Evolutionary conservation across 92 coral and sea anemone species (phyloP), one percentile per base, ranked within the genome.

Genomic region (Desmophyllum pertusum): DNA sequence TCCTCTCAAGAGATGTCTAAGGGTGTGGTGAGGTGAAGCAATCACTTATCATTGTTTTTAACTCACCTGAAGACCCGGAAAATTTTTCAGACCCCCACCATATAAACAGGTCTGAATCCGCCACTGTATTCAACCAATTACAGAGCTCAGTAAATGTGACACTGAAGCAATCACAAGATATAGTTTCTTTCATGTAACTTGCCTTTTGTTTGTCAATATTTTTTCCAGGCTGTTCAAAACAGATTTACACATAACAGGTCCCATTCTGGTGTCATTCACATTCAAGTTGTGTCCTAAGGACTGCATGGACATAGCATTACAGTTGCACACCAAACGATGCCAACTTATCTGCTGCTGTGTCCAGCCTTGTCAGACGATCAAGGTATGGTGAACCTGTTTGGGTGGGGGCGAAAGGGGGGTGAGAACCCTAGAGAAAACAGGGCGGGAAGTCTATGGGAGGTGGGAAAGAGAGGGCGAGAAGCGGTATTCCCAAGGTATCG

Each of bases 311-410:
- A 87, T 96, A 14, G 96, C 97, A 6, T 87, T 96, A 39, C 99
- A 96, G 81, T 88, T 96, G 1, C 99, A 88, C 74, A 87, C 90
- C 21, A 90, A 96, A 82, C 84, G 19, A 90, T 91, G 66, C 99
- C 99, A 38, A 96, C 98, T 6, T 96, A 96, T 78, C 74, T 96
- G 5, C 87, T 96, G 53, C 86, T 96, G 19, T 94, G 98, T 70
- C 97, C 97, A 19, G 76, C 79, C 14, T 66, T 94, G 25, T 41
- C 48, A 51, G 57, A 65, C 30, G 78, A 43, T n/a, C 70, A 92
- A 89, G 98, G 86, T 81, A 53, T 15, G 39, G 23, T 36, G 36
- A 80, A 1, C 17, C 17, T 14, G 11, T 11, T 1, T n/a, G n/a
- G n/a, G n/a, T n/a, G n/a, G n/a, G n/a, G n/a, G n/a, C n/a, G n/a